Evolutionary conservation across 2,797 vertebrate genomes (phyloP).

Genomic region (Forpus xanthops): DNA sequence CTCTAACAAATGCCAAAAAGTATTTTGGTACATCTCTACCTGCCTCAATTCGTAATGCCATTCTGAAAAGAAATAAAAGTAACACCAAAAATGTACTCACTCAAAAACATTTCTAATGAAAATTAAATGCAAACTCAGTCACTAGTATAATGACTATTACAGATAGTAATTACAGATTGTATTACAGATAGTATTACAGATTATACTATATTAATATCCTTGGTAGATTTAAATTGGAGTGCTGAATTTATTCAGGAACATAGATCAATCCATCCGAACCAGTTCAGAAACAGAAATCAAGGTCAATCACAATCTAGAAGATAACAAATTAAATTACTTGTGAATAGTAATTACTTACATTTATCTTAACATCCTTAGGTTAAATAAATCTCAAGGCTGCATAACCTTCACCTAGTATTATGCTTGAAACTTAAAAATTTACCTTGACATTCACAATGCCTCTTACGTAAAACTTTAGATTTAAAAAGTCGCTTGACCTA

Average conservation of each 20-base stretch:
- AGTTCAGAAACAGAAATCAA: constrained; percentile 17
- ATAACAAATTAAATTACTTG: constrained; percentile 11
- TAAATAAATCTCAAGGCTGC: neutral
- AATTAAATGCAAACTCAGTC: neutral
- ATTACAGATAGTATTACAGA: too few relatives aligned
- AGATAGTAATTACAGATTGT: too few relatives aligned
- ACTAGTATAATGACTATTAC: neutral
- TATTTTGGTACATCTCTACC: neutral
- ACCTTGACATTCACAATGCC: neutral
- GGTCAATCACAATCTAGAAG: constrained; percentile 1
- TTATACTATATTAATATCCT: neutral
- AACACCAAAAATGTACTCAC: neutral
- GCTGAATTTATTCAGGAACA: neutral
- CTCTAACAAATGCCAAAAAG: neutral
- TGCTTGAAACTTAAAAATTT: neutral
- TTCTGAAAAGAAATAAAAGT: neutral
- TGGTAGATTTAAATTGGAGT: neutral
- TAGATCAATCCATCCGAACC: neutral
- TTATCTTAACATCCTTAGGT: neutral
- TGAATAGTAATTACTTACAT: neutral
- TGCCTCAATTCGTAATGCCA: neutral
- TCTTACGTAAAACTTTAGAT: constrained; percentile 15
- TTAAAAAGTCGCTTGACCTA: neutral
- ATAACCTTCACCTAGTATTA: constrained; percentile 12
- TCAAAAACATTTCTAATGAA: neutral